Conservation (phyloP, 2,888 invertebrate genomes). For the Eupithecia inturbata region DNA sequence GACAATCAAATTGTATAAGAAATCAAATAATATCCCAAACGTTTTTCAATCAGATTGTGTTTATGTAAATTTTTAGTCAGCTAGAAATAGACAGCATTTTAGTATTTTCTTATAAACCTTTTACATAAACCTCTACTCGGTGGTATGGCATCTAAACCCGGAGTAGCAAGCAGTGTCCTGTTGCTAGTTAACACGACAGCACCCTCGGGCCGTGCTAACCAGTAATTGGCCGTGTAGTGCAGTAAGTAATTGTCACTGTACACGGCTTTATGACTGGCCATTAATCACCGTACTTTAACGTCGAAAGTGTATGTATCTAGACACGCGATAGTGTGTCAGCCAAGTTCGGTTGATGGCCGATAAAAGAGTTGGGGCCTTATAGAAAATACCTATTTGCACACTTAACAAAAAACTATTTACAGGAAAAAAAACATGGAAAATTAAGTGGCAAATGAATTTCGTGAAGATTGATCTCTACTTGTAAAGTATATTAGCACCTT, state of each 20-base stretch:
- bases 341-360: neutral
- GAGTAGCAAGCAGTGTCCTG: constrained; percentile 2
- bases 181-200: constrained; percentile 11
- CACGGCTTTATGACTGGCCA: constrained; percentile 8
- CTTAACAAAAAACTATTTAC: neutral
- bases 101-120: neutral
- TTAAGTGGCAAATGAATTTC: neutral
- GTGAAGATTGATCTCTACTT: too few species aligned
- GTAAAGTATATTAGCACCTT: too few species aligned
- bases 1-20: too few species aligned
- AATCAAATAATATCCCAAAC: too few species aligned
- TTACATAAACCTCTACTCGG: neutral
- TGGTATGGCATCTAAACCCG: neutral
- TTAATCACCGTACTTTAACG: constrained; percentile 6
- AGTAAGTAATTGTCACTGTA: constrained; percentile 8
- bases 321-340: neutral
- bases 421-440: neutral
- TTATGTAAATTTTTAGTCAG: too few species aligned
- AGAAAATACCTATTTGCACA: neutral
- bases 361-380: neutral
- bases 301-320: neutral
- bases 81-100: too few species aligned
- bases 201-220: constrained; percentile 5
- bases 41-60: too few species aligned
- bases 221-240: constrained; percentile 3